Percentiles rank a stretch among this genome's conserved stretches.
Conservation (phyloP, 2,797 vertebrate genomes). For the Odontamblyopus rebecca region DNA sequence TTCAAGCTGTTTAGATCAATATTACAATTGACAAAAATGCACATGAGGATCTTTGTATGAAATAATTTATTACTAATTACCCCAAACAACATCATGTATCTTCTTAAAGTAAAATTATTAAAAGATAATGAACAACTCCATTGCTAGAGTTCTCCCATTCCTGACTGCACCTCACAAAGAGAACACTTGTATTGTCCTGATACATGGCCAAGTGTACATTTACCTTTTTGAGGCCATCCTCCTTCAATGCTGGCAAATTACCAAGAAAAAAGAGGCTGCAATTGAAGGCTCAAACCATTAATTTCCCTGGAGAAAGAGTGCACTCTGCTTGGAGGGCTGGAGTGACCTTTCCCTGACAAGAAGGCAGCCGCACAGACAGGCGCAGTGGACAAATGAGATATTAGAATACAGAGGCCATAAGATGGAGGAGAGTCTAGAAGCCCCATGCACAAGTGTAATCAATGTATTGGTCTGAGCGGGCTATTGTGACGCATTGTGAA, state of each 20-base stretch:
- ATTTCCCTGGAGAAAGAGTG: constrained; percentile 77
- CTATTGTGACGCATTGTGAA: background rate
- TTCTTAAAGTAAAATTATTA: background rate
- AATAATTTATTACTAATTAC: too few species aligned
- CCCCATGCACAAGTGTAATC: constrained; percentile 24
- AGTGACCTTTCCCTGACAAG: constrained; percentile 80
- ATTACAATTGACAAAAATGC: too few species aligned
- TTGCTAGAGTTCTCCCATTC: background rate
- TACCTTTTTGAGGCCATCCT: constrained; percentile 67
- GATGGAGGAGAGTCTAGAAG: constrained; percentile 49
- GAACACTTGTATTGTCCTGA: constrained; percentile 22
- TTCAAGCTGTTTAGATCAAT: too few species aligned
- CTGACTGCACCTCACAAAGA: constrained; percentile 29
- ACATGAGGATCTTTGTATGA: too few species aligned
- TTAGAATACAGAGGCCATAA: constrained; percentile 58
- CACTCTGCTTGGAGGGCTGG: constrained; percentile 66
- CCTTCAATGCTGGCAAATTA: constrained; percentile 64
- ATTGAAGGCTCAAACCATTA: constrained; percentile 75
- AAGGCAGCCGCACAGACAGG: constrained; percentile 66
- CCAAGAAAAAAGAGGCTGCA: constrained; percentile 56
- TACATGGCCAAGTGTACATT: constrained; percentile 30
- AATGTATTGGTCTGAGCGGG: constrained; percentile 13
- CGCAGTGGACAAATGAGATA: constrained; percentile 77
- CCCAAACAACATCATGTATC: too few species aligned
- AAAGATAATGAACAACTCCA: background rate